Evolutionary conservation across 2,888 invertebrate genomes (phyloP).

Genomic region (Tenthredo amoena): DNA sequence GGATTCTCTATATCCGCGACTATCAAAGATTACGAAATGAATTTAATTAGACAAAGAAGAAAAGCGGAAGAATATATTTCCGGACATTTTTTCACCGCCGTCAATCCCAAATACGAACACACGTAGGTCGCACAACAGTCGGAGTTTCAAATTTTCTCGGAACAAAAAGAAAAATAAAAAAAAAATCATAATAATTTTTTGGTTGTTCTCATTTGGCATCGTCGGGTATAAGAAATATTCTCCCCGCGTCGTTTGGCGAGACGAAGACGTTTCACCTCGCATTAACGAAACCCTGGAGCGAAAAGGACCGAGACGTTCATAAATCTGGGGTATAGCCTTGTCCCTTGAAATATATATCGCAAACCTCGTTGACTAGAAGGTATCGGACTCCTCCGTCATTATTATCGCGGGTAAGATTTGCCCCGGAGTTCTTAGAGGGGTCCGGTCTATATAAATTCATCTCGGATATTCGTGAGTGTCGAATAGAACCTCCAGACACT

Average conservation of each 20-base stretch:
- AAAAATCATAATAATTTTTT: neutral
- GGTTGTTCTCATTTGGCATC: neutral
- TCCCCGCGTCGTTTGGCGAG: neutral
- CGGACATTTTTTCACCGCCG: neutral
- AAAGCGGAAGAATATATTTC: neutral
- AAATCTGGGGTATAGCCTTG: neutral
- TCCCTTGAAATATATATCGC: conserved; percentile 9
- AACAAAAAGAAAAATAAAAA: neutral
- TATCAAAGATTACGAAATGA: neutral
- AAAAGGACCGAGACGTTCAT: neutral
- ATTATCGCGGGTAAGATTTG: conserved; percentile 30
- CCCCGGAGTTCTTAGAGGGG: conserved; percentile 15
- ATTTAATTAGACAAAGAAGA: neutral
- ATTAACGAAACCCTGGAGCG: neutral
- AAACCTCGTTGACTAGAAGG: conserved; percentile 8
- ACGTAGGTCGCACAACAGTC: neutral
- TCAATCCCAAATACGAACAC: neutral
- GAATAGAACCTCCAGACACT: neutral
- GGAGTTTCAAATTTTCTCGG: neutral
- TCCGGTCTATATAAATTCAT: conserved; percentile 30
- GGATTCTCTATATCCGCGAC: neutral
- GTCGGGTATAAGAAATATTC: neutral
- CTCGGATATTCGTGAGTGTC: neutral
- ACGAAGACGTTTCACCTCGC: neutral
- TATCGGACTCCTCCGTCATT: conserved; percentile 45